Evolutionary conservation across 2,888 invertebrate species (phyloP).

Genomic region (Athalia circularis): DNA sequence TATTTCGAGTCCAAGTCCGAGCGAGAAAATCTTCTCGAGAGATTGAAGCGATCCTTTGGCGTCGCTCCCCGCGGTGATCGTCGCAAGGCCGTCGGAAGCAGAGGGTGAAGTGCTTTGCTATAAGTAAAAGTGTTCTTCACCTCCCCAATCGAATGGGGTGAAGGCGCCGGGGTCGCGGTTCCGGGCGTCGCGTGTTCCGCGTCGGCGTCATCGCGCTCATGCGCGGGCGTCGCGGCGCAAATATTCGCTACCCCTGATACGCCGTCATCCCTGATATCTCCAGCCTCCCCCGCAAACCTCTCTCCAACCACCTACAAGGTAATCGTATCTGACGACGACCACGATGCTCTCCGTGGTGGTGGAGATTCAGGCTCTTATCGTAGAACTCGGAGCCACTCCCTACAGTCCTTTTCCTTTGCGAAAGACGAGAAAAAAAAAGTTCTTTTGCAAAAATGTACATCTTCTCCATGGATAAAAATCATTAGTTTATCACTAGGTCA

Average conservation of each 20-base stretch:
- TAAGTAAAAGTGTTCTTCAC: constrained; percentile 63
- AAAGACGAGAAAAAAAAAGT: neutral
- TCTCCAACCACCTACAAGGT: constrained; percentile 39
- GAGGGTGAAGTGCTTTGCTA: constrained; percentile 52
- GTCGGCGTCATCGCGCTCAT: constrained; percentile 65
- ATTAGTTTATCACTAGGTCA: no score
- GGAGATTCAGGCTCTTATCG: constrained; percentile 55
- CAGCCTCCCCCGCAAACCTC: constrained; percentile 34
- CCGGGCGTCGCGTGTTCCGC: constrained; percentile 59
- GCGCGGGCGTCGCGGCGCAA: constrained; percentile 64
- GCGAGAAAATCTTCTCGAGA: constrained; percentile 16
- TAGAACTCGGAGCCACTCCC: constrained; percentile 55
- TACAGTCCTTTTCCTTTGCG: neutral
- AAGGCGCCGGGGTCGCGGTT: constrained; percentile 58
- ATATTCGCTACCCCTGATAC: constrained; percentile 47
- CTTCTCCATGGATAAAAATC: neutral
- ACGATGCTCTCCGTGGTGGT: constrained; percentile 22
- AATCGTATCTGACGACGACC: constrained; percentile 9
- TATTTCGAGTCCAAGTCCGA: neutral
- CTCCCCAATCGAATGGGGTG: constrained; percentile 63
- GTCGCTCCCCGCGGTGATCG: neutral
- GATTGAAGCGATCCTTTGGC: neutral
- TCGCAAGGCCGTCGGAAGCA: constrained; percentile 47
- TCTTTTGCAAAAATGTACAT: neutral
- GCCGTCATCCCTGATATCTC: constrained; percentile 42